These are phyloP conservation scores for Teleopsis dalmanni DNA, from an alignment of 1,140 invertebrate genomes.

Conservation along the genomic window DNA sequence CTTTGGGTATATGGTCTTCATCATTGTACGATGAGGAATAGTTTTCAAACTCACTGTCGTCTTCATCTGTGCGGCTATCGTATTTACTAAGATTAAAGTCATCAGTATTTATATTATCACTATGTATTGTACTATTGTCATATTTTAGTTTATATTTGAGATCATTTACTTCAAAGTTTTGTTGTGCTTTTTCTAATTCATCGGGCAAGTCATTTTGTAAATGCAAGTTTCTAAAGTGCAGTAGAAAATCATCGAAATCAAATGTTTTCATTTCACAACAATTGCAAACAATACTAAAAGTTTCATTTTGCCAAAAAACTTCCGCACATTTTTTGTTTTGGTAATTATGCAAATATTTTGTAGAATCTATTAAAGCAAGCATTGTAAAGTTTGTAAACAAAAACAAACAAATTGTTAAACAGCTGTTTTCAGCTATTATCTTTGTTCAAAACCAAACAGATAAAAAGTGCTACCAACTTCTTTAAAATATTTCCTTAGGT, in stretches of 20 bases:
- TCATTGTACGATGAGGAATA: too few relatives aligned
- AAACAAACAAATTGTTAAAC: too few relatives aligned
- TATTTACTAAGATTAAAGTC: background rate
- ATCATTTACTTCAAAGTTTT: background rate
- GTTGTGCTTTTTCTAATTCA: slow-evolving; percentile 10
- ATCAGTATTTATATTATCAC: background rate
- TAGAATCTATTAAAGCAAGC: too few relatives aligned
- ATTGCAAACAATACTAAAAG: slow-evolving; percentile 30
- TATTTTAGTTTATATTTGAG: background rate
- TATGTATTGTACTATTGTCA: background rate
- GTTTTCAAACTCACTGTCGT: background rate
- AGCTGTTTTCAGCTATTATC: too few relatives aligned
- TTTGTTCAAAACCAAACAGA: too few relatives aligned
- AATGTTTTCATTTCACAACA: slow-evolving; percentile 36
- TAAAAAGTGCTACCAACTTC: too few relatives aligned
- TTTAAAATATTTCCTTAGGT: too few relatives aligned
- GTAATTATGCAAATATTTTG: too few relatives aligned
- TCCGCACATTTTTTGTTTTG: slow-evolving; percentile 12
- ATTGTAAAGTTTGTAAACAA: too few relatives aligned
- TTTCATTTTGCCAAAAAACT: slow-evolving; percentile 19
- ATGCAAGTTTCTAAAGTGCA: slow-evolving; percentile 31
- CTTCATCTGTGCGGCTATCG: background rate
- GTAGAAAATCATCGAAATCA: slow-evolving; percentile 29
- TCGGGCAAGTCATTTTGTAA: slow-evolving; percentile 3
- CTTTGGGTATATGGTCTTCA: background rate